Evolutionary conservation across 1,140 invertebrate genomes (phyloP), one percentile per base, ranked within the genome.

Genomic region (Platorchestia sp.): DNA sequence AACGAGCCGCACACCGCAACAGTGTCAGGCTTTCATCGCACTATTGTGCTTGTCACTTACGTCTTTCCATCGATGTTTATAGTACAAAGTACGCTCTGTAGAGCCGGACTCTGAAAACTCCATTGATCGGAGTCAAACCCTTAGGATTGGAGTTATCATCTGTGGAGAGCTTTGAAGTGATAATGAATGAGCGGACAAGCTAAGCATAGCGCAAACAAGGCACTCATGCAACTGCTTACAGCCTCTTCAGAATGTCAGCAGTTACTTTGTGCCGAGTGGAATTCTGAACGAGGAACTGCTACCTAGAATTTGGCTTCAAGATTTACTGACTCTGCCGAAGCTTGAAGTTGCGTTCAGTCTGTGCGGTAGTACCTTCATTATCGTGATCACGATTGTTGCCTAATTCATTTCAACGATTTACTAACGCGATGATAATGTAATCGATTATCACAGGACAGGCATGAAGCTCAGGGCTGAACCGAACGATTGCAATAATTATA

Each of bases 161-260:
- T 42, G 87, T 42, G 87, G n/a, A 89, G n/a, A 14, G n/a, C 87
- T 89, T 41, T 89, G 87, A 41, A 42, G 87, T 89, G 87, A 41
- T 89, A 89, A 89, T 89, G 87, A 36, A 89, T 89, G 43, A 44
- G 5, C 41, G 36, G 5, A 89, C 0, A 36, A 42, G 87, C 41
- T 19, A 89, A 89, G 42, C 87, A 89, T 36, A 89, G 87, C n/a
- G 87, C 87, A 41, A 89, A 89, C 87, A 89, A 41, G 87, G 43
- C 87, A 42, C 87, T 75, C 87, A 41, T 42, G 43, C 87, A 89
- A 89, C 87, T 44, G 87, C 87, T 42, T 89, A 89, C 59, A 22
- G 87, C 7, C 27, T 89, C 43, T 42, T 44, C 6, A 44, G 87
- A 89, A 89, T 41, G 43, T 89, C 87, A 42, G 87, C 87, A 89